phyloP scores from a whole-genome alignment of 2,113 vertebrate genomes.

The Gopherus evgoodei region DNA sequence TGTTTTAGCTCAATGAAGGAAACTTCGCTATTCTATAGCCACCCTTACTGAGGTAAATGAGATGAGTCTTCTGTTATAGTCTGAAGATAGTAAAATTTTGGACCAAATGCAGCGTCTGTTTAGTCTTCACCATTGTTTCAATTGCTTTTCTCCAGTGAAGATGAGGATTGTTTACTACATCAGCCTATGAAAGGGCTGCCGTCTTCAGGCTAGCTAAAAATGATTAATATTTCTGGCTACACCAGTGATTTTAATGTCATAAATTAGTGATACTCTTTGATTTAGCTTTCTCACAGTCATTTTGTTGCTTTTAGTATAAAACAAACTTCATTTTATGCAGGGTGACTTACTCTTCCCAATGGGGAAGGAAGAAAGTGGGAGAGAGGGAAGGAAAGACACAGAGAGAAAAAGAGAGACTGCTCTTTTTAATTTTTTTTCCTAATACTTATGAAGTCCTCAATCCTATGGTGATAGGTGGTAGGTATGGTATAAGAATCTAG shows the following conservation, averaged over 20 bases:
- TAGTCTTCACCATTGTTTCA: background rate
- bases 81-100: background rate
- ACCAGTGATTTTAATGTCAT: background rate
- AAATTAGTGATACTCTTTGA: background rate
- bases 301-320: background rate
- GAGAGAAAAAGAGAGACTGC: accelerated
- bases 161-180: background rate
- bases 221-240: too few species aligned
- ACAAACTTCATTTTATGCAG: background rate
- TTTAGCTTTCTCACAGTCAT: background rate
- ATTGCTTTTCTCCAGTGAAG: background rate
- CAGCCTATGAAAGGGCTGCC: background rate
- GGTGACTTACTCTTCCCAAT: background rate
- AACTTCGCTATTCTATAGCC: background rate
- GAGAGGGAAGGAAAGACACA: accelerated
- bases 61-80: background rate
- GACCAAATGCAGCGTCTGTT: background rate
- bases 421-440: background rate
- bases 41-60: background rate
- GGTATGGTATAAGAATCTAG: background rate
- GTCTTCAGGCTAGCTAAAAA: too few species aligned
- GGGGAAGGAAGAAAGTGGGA: background rate
- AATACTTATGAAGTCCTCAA: background rate
- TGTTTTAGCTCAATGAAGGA: background rate
- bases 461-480: background rate